These are phyloP conservation scores for Drosophila melanica DNA, from an alignment of 1,140 invertebrate species.

Conservation along the genomic window DNA sequence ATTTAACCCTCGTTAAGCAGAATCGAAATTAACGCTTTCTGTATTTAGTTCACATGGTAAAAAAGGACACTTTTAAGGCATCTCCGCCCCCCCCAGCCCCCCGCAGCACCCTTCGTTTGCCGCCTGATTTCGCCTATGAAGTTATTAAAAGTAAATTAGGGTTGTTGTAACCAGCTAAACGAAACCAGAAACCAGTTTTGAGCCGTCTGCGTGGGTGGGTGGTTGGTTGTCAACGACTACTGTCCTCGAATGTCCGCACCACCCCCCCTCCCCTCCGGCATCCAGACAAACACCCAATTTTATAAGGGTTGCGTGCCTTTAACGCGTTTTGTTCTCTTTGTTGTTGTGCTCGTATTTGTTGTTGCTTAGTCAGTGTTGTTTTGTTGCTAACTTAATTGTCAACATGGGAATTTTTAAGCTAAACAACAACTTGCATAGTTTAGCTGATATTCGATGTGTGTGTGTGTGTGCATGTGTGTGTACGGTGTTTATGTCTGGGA, in stretches of 20 bases:
- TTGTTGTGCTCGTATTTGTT: constrained; percentile 25
- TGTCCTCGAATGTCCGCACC: constrained; percentile 34
- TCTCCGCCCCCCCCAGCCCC: constrained; percentile 9
- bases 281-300: constrained; percentile 8
- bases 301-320: constrained; percentile 74
- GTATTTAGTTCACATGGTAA: constrained; percentile 66
- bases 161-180: constrained; percentile 69
- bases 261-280: too few species aligned
- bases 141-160: constrained; percentile 83
- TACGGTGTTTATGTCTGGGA: constrained; percentile 58
- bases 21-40: constrained; percentile 81
- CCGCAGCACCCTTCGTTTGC: not conserved
- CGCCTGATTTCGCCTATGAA: constrained; percentile 64
- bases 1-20: constrained; percentile 82
- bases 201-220: constrained; percentile 19
- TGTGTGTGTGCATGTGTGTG: constrained; percentile 24
- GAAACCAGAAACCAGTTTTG: constrained; percentile 67
- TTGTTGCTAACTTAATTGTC: constrained; percentile 80
- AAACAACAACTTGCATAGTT: constrained; percentile 69
- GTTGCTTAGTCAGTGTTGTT: constrained; percentile 25
- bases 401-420: constrained; percentile 77
- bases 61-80: constrained; percentile 78
- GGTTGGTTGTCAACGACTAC: constrained; percentile 31
- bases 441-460: constrained; percentile 21
- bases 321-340: constrained; percentile 58